Evolutionary conservation across 2,888 invertebrate species (phyloP).

Genomic region (Cosmorhoe ocellata): DNA sequence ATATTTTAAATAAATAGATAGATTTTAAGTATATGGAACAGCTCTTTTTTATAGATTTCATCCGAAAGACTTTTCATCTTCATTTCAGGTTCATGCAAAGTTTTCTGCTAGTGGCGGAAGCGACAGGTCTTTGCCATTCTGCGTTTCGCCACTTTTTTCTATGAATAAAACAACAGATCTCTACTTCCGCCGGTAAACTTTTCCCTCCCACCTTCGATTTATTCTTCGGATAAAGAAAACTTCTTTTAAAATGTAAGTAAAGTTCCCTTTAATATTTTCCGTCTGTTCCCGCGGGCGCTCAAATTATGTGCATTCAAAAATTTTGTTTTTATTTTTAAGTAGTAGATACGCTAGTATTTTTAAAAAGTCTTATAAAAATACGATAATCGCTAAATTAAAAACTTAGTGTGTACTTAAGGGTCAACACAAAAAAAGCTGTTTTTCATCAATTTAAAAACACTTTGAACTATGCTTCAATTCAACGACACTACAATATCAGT

Average conservation of each 20-base stretch:
- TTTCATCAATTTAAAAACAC: too few relatives aligned
- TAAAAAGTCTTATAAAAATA: too few relatives aligned
- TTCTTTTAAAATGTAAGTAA: slow-evolving; percentile 78
- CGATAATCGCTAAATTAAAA: too few relatives aligned
- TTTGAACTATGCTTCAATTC: too few relatives aligned
- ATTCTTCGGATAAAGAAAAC: slow-evolving; percentile 79
- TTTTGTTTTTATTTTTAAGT: slow-evolving; percentile 39
- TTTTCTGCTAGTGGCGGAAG: slow-evolving; percentile 5
- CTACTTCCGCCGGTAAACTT: slow-evolving; percentile 72
- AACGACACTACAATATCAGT: slow-evolving; percentile 9
- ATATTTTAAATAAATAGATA: too few relatives aligned
- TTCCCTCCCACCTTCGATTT: slow-evolving; percentile 81
- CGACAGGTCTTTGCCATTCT: slow-evolving; percentile 27
- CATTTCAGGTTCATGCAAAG: too few relatives aligned
- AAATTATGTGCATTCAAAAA: slow-evolving; percentile 76
- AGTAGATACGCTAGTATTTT: too few relatives aligned
- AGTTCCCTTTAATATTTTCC: slow-evolving; percentile 79
- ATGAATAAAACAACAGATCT: slow-evolving; percentile 82
- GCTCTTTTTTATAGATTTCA: too few relatives aligned
- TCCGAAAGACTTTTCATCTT: too few relatives aligned
- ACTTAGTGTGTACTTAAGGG: too few relatives aligned
- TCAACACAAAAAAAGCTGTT: too few relatives aligned
- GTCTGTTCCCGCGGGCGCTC: slow-evolving; percentile 66
- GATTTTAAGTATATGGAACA: too few relatives aligned
- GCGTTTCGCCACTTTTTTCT: slow-evolving; percentile 63